These are phyloP conservation scores for Pomatorhinus ruficollis DNA, from an alignment of 2,113 vertebrate species.

Conservation along the genomic window DNA sequence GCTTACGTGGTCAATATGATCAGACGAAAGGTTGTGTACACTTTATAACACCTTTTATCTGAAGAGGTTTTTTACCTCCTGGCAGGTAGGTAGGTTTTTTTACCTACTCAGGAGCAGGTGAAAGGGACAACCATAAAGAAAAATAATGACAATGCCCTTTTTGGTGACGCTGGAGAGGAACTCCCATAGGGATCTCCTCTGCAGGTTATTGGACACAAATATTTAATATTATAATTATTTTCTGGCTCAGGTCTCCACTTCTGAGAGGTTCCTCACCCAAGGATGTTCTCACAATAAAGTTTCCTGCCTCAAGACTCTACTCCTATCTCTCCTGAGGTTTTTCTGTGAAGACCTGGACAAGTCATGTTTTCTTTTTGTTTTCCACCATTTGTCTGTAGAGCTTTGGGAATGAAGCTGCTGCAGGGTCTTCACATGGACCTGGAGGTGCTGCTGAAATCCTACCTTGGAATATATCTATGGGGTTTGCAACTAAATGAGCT, in stretches of 20 bases:
- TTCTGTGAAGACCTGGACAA: not conserved
- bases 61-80: not conserved
- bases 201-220: not conserved
- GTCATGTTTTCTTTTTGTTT: not conserved
- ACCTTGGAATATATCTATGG: not conserved
- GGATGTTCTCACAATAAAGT: not conserved
- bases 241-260: not conserved
- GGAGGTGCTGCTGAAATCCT: not conserved
- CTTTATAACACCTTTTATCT: not conserved
- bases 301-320: not conserved
- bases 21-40: not conserved
- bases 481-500: not conserved
- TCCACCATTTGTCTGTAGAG: accelerated
- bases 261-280: not conserved
- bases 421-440: not conserved
- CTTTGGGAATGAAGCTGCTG: not conserved
- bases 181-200: not conserved
- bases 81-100: not conserved
- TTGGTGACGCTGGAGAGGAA: not conserved
- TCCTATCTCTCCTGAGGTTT: not conserved
- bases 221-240: not conserved
- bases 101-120: not conserved
- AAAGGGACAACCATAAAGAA: not conserved
- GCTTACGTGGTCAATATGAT: accelerated
- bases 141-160: accelerated